Base-by-base conservation (phyloP, 2,797 vertebrate species). In the Notolepis coatsorum region DNA sequence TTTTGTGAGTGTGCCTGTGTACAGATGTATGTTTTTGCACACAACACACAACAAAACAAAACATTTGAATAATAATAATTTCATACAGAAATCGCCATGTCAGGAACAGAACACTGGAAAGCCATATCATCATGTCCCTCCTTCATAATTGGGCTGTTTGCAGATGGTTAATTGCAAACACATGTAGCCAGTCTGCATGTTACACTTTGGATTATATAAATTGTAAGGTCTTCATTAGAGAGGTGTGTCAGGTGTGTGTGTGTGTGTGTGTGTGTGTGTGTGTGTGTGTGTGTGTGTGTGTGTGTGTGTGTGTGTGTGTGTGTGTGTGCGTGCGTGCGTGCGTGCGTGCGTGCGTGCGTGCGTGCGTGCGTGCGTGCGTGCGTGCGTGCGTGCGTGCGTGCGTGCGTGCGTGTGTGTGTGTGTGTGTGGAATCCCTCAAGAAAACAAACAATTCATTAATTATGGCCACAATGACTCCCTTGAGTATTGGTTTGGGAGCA, bases 131-230 rank as follows among this genome's bases (percentile, higher is more conserved):
- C 48, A 1, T 9, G 52, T 66, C 73, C 61, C 73, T 83, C 68
- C 66, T 52, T 79, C 71, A 76, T 81, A 81, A 89, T 69, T 86
- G 70, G 69, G 43, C 49, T 67, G 77, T 81, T 79, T 84, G 80
- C 61, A 82, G 75, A 77, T 73, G 74, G 75, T 33, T 82, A 88
- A 87, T 87, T 89, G 83, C 84, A 84, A 89, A 81, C 85, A 89
- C 80, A 85, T 75, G 68, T 35, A 68, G 79, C 68, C 71, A 82
- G 79, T 81, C 78, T 79, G 71, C 75, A 48, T 33, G 63, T 68
- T 77, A 63, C n/a, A n/a, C 65, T 85, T 77, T 82, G 71, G 81
- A 81, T 78, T 77, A 74, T 41, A 68, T 27, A 48, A 51, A 68
- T 65, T 57, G 42, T 65, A 64, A 73, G 81, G 71, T 27, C 8